Base-by-base conservation (phyloP, 1,140 invertebrate species). In the Temnothorax curvispinosus region DNA sequence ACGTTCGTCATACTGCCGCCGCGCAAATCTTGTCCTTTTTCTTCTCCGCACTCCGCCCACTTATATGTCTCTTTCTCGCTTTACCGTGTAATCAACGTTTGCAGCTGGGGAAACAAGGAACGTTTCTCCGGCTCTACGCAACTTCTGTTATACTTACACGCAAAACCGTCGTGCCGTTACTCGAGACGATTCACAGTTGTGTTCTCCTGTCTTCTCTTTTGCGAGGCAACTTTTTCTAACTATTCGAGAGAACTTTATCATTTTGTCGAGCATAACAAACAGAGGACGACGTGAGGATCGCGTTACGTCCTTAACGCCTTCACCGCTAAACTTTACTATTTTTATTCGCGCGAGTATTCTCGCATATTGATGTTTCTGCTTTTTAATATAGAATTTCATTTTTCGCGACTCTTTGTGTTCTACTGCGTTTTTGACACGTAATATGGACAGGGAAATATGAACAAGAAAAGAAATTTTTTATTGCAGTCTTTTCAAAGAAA, bases 81-180 rank as follows among this genome's bases (percentile, higher is more conserved):
- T 74, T 60, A 21, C 38, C 56, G 54, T 65, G 50, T 84, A 74
- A 74, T 85, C 78, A 80, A 67, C 77, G n/a, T 44, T 38, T n/a
- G 27, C 47, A 21, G 32, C 50, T 47, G 32, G 35, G 32, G 35
- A 44, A 67, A 54, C 62, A 67, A 54, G 47, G n/a, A 54, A 15
- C 44, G 15, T 41, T 27, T 21, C 47, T 15, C 35, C 64, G 13
- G 62, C 32, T 27, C n/a, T 38, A 50, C 32, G 44, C 47, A 52
- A 69, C 32, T 69, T 80, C 11, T 52, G 27, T 65, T 38, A 15
- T 13, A 32, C 60, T 65, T 38, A 15, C n/a, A 32, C 60, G 60
- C 18, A 44, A 62, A 50, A 65, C 60, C 75, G 71, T 35, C 35
- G 60, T 64, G 54, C 32, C 38, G 38, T 67, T 80, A 41, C n/a